phyloP scores from a whole-genome alignment of 1,140 invertebrate species.

The Camponotus floridanus region DNA sequence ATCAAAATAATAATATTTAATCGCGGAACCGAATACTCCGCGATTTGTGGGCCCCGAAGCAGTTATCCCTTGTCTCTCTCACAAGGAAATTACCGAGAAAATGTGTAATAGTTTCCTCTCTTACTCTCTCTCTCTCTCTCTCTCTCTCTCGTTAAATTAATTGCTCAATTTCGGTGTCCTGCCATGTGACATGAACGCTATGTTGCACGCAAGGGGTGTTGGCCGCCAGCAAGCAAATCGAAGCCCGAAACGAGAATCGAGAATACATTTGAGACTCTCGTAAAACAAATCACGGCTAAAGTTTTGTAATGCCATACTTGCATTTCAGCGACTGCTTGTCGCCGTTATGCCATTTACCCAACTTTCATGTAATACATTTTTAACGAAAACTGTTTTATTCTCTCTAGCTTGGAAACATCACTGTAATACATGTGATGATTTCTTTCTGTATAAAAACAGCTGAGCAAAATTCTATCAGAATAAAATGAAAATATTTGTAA shows the following conservation, averaged over 20 bases:
- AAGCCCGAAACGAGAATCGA: constrained; percentile 13
- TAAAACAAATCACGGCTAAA: constrained; percentile 30
- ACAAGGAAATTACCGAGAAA: constrained; percentile 70
- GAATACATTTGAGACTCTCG: constrained; percentile 33
- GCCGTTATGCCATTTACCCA: background rate
- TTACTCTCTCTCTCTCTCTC: background rate
- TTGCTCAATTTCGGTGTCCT: constrained; percentile 69
- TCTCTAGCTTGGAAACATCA: background rate
- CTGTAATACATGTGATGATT: background rate
- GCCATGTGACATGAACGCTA: constrained; percentile 33
- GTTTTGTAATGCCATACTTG: constrained; percentile 42
- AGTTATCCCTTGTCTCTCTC: background rate
- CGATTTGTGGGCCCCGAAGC: background rate
- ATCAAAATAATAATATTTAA: constrained; percentile 42
- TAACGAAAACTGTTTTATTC: too few relatives aligned
- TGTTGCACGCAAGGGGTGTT: background rate
- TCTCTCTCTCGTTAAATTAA: constrained; percentile 71
- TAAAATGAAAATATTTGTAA: background rate
- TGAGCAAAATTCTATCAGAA: background rate
- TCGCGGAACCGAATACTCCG: background rate
- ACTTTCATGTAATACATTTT: background rate
- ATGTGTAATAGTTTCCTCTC: constrained; percentile 47
- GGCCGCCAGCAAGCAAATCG: constrained; percentile 27
- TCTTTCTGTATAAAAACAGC: background rate
- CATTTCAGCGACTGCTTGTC: background rate